Percentiles rank a stretch among this genome's conserved stretches.
phyloP scores from a whole-genome alignment of 1,140 invertebrate genomes.

The Zaprionus vittiger region DNA sequence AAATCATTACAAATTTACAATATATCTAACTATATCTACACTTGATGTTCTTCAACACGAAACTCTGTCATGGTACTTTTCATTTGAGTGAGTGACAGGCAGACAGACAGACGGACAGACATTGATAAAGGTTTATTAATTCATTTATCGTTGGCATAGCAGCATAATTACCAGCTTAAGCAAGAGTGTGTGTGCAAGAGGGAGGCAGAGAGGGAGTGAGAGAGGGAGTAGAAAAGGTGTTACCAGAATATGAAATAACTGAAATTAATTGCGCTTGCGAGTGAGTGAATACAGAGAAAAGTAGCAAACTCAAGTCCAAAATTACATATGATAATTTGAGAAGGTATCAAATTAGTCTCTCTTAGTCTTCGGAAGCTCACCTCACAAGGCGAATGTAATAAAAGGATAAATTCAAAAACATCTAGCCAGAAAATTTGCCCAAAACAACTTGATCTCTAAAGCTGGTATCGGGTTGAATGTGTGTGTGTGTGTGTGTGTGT shows the following conservation, averaged over 20 bases:
- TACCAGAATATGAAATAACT: background rate
- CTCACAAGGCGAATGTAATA: constrained; percentile 11
- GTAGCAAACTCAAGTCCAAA: background rate
- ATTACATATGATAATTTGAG: background rate
- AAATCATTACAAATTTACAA: background rate
- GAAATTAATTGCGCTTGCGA: constrained; percentile 10
- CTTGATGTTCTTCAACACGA: background rate
- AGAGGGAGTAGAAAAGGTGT: background rate
- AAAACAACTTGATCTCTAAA: background rate
- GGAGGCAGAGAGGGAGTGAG: background rate
- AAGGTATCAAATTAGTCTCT: background rate
- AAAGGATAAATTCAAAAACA: background rate
- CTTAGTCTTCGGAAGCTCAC: no score
- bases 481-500: no score
- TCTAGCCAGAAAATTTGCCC: background rate
- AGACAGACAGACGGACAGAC: background rate
- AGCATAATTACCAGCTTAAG: constrained; percentile 7
- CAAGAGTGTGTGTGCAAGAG: background rate
- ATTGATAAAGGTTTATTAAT: background rate
- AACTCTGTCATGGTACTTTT: no score
- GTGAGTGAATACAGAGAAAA: background rate
- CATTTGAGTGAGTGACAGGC: no score
- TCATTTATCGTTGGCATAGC: background rate
- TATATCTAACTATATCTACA: background rate
- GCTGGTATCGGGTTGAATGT: no score